Evolutionary conservation across 2,888 invertebrate genomes (phyloP).

Genomic region (Acrobasis repandana): DNA sequence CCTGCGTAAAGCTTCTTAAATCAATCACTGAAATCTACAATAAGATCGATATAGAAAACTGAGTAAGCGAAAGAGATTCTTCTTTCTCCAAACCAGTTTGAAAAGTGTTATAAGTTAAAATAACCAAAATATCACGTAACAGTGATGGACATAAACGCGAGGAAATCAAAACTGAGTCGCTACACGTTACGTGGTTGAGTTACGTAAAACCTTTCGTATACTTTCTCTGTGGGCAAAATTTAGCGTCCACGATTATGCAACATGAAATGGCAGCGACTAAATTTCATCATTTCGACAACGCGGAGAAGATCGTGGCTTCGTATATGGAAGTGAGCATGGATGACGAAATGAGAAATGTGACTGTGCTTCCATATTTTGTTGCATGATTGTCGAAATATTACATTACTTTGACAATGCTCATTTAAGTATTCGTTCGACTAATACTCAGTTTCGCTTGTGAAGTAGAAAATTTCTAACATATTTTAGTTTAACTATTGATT

Average conservation of each 20-base stretch:
- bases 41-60: not conserved
- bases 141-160: constrained; percentile 74
- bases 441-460: not conserved
- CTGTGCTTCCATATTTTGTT: constrained; percentile 30
- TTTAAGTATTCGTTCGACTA: not conserved
- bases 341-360: constrained; percentile 69
- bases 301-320: constrained; percentile 67
- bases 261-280: constrained; percentile 79
- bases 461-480: not conserved
- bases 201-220: constrained; percentile 82
- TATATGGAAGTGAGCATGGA: constrained; percentile 57
- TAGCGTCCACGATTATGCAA: constrained; percentile 76
- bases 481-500: too few species aligned
- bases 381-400: constrained; percentile 8
- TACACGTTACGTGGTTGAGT: constrained; percentile 71
- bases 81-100: constrained; percentile 10
- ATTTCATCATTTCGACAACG: constrained; percentile 76
- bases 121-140: constrained; percentile 71
- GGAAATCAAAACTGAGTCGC: constrained; percentile 80
- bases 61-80: not conserved
- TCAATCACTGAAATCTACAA: not conserved
- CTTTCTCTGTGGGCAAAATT: constrained; percentile 83
- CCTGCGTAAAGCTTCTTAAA: too few species aligned
- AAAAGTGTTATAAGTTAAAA: constrained; percentile 53
- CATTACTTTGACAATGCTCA: constrained; percentile 5